These are phyloP conservation scores for Cromileptes altivelis DNA, from an alignment of 2,113 vertebrate genomes.

Conservation along the genomic window DNA sequence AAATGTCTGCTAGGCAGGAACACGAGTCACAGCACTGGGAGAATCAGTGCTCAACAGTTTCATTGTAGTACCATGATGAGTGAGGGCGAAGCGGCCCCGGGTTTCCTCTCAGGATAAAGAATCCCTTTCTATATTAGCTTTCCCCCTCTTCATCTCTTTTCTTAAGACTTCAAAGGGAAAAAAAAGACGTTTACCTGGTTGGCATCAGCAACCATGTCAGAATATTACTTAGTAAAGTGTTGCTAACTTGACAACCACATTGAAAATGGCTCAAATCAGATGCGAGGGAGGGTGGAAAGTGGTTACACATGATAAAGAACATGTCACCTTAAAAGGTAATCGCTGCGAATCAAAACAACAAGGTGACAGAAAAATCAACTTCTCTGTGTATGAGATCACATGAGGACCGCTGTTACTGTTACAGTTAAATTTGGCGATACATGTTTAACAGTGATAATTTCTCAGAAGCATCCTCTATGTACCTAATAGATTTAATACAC, in stretches of 20 bases:
- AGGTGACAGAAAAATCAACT: not conserved
- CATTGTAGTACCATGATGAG: slow-evolving; percentile 71
- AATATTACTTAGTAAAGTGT: slow-evolving; percentile 51
- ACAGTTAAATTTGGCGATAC: slow-evolving; percentile 27
- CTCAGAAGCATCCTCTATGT: slow-evolving; percentile 16
- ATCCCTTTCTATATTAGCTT: slow-evolving; percentile 40
- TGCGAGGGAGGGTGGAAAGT: slow-evolving; percentile 41
- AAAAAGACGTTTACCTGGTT: slow-evolving; percentile 56
- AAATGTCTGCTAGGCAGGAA: slow-evolving; percentile 78
- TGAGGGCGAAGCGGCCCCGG: slow-evolving; percentile 41
- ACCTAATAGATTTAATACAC: slow-evolving; percentile 17
- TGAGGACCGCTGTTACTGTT: slow-evolving; percentile 17
- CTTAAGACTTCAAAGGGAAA: slow-evolving; percentile 27
- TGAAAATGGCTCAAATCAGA: slow-evolving; percentile 68
- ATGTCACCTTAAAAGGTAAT: slow-evolving; percentile 18
- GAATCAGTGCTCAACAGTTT: slow-evolving; percentile 75
- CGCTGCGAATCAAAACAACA: not conserved
- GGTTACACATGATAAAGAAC: slow-evolving; percentile 39
- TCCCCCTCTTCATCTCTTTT: slow-evolving; percentile 15
- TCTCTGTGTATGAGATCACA: not conserved
- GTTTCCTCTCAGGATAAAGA: slow-evolving; percentile 59
- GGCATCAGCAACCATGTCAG: slow-evolving; percentile 72
- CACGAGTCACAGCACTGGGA: slow-evolving; percentile 72
- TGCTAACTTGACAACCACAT: slow-evolving; percentile 59
- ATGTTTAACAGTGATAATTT: slow-evolving; percentile 18